Conservation (phyloP, 2,888 invertebrate genomes). For the Nematopogon swammerdamellus region DNA sequence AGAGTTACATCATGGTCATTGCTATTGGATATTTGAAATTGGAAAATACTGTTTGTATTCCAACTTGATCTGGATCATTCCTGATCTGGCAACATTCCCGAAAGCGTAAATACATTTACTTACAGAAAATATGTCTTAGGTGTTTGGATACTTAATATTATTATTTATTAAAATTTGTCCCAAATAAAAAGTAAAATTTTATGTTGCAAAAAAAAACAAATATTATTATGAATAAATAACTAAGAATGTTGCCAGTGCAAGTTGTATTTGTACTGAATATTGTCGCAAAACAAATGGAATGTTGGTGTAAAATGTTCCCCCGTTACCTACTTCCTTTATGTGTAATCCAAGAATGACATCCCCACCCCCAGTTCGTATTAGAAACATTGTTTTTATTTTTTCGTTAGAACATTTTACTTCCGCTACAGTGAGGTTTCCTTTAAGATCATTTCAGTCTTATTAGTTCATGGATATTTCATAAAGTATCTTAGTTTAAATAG, state of each 20-base stretch:
- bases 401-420: conserved; percentile 15
- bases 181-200: too few species aligned
- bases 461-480: neutral
- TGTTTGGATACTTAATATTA: too few species aligned
- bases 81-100: conserved; percentile 40
- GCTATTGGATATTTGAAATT: neutral
- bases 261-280: conserved; percentile 19
- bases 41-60: conserved; percentile 24
- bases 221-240: neutral
- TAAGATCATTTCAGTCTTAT: neutral
- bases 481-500: neutral
- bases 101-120: too few species aligned
- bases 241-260: conserved; percentile 35
- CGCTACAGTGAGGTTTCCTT: conserved; percentile 2
- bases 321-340: conserved; percentile 25
- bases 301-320: conserved; percentile 60
- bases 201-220: neutral
- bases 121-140: too few species aligned
- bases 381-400: conserved; percentile 33
- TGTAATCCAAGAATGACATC: conserved; percentile 61
- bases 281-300: conserved; percentile 61
- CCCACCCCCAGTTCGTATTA: conserved; percentile 36
- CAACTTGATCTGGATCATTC: conserved; percentile 46
- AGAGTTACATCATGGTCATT: neutral
- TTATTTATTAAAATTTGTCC: too few species aligned